Evolutionary conservation across 1,140 invertebrate species (phyloP).

Genomic region (Hypsibius dujardini): DNA sequence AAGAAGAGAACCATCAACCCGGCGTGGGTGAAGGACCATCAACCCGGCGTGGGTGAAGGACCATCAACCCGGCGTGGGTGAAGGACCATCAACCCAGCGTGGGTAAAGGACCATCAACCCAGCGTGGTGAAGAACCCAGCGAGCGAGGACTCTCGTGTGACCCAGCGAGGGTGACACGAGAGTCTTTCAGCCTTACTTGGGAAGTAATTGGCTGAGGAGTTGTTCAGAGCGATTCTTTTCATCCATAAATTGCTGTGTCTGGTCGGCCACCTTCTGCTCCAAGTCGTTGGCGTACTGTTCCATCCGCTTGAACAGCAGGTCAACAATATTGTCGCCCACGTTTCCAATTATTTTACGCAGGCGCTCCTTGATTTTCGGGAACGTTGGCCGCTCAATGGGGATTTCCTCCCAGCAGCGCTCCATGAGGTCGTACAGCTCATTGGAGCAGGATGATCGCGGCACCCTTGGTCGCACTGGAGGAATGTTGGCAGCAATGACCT

Average conservation of each 20-base stretch:
- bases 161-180: background rate
- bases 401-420: conserved; percentile 8
- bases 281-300: background rate
- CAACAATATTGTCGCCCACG: conserved; percentile 73
- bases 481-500: conserved; percentile 1
- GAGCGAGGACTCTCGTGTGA: background rate
- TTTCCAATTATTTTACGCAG: conserved; percentile 56
- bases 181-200: conserved; percentile 46
- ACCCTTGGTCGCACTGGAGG: background rate
- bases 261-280: conserved; percentile 4
- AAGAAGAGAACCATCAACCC: conserved; percentile 29
- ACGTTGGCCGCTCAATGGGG: background rate
- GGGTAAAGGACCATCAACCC: too few species aligned
- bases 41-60: too few species aligned
- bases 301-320: conserved; percentile 5
- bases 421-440: background rate
- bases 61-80: too few species aligned
- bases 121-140: background rate
- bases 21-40: too few species aligned
- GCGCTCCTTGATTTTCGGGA: background rate
- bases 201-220: conserved; percentile 76
- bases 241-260: conserved; percentile 9
- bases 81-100: too few species aligned
- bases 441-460: background rate
- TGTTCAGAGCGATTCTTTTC: conserved; percentile 47